A percentile compares a stretch with the other conserved stretches of the same genome.
These are phyloP conservation scores for Sebastes trivittatus DNA, from an alignment of 2,797 vertebrate species.

Conservation along the genomic window DNA sequence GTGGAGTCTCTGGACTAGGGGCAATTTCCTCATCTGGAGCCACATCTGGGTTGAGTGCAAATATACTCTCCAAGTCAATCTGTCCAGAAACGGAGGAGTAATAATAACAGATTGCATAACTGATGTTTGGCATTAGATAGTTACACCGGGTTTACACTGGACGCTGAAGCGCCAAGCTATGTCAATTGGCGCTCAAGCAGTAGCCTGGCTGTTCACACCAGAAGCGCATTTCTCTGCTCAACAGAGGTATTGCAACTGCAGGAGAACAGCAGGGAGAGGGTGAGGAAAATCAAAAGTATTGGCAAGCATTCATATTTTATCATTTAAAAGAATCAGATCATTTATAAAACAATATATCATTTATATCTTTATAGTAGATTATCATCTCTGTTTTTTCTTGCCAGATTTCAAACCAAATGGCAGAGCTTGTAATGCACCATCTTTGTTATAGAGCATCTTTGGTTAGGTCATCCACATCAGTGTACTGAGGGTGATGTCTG, in stretches of 20 bases:
- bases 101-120: neutral
- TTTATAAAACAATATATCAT: neutral
- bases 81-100: constrained; percentile 56
- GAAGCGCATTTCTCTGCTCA: neutral
- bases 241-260: neutral
- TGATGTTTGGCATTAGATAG: neutral
- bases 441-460: neutral
- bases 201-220: neutral
- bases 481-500: neutral
- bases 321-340: neutral
- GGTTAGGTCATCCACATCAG: constrained; percentile 9
- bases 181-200: neutral
- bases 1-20: constrained; percentile 89
- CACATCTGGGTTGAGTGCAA: constrained; percentile 96
- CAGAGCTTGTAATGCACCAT: too few relatives aligned
- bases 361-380: neutral
- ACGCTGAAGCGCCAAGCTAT: neutral
- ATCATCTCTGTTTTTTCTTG: neutral
- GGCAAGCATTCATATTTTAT: neutral
- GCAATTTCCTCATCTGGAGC: constrained; percentile 93
- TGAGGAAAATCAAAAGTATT: neutral
- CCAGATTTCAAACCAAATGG: neutral
- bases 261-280: neutral
- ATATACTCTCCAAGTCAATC: constrained; percentile 98
- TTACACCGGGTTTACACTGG: neutral